Evolutionary conservation across 2,797 vertebrate genomes (phyloP), one percentile per base, ranked within the genome.

Genomic region (Nothura maculosa): DNA sequence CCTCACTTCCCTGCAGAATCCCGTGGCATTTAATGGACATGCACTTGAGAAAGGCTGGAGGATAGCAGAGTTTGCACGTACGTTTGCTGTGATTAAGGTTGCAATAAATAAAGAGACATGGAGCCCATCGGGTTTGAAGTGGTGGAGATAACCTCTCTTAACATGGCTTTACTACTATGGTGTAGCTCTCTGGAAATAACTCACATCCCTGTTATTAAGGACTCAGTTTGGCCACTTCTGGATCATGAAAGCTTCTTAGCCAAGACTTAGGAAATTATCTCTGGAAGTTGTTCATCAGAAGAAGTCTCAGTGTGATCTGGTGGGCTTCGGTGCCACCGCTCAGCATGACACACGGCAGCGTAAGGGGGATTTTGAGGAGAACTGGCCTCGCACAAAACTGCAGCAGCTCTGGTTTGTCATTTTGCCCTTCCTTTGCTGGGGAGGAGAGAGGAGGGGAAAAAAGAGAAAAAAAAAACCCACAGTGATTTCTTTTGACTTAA

Each of bases 401-500:
- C 95, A 97, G 95, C 95, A 96, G 95, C 95, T 96, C 94, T 87
- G 81, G 96, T 97, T 98, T 97, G 97, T 98, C 97, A 97, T 97
- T 97, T 97, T 97, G 97, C 97, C 97, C 97, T 98, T 97, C 96
- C 96, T 98, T 97, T 97, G 95, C 96, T 83, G 75, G 74, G 75
- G 75, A 83, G 82, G 95, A 87, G 14, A 27, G 25, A 19, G 6
- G 8, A 73, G 66, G 70, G 64, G 15, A 47, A 78, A 58, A 13
- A 6, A 6, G 12, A 17, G 12, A 32, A 48, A 36, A 50, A 68
- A 67, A 20, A 27, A 48, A 24, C 1, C 14, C 77, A 19, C 34
- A 96, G 97, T 98, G 97, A 98, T 98, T 98, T 98, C 98, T 98
- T 98, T 98, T 98, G 97, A 98, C 98, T 98, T 98, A 98, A 98